Percentiles rank a stretch among this genome's conserved stretches.
Conservation (phyloP, 2,888 invertebrate species). For the Philaethria dido region DNA sequence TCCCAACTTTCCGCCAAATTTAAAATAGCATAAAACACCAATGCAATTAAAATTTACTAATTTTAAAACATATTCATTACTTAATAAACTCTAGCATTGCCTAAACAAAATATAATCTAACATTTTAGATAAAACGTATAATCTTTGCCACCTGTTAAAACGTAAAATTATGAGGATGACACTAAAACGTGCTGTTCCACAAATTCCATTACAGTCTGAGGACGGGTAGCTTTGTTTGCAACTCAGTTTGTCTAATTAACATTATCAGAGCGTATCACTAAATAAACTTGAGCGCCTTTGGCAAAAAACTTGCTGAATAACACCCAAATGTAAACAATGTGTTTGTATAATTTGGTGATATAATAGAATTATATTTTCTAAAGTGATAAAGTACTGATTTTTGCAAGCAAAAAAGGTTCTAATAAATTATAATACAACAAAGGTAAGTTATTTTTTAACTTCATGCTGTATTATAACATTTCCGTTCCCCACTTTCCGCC, state of each 20-base stretch:
- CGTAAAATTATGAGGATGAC: slow-evolving; percentile 49
- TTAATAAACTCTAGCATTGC: neutral
- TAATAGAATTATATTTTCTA: neutral
- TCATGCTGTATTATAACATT: no score
- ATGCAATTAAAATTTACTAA: neutral
- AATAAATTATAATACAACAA: neutral
- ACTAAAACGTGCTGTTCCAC: slow-evolving; percentile 50
- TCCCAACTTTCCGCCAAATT: no score
- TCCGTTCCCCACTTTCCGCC: no score
- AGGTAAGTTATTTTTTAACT: no score
- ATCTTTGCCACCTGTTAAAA: slow-evolving; percentile 44
- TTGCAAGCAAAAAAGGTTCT: neutral
- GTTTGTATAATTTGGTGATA: neutral
- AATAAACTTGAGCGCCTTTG: slow-evolving; percentile 20
- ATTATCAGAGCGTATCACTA: slow-evolving; percentile 54
- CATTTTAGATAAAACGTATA: neutral
- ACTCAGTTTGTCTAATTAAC: slow-evolving; percentile 63
- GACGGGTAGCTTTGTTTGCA: slow-evolving; percentile 54
- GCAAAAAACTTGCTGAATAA: slow-evolving; percentile 9
- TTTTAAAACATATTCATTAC: neutral
- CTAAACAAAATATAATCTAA: neutral
- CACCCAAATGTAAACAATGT: neutral
- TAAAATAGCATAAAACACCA: no score
- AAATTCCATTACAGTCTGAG: slow-evolving; percentile 51
- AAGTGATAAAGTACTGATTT: neutral